Evolutionary conservation across 2,888 invertebrate species (phyloP).

Genomic region (Gymnosoma rotundatum): DNA sequence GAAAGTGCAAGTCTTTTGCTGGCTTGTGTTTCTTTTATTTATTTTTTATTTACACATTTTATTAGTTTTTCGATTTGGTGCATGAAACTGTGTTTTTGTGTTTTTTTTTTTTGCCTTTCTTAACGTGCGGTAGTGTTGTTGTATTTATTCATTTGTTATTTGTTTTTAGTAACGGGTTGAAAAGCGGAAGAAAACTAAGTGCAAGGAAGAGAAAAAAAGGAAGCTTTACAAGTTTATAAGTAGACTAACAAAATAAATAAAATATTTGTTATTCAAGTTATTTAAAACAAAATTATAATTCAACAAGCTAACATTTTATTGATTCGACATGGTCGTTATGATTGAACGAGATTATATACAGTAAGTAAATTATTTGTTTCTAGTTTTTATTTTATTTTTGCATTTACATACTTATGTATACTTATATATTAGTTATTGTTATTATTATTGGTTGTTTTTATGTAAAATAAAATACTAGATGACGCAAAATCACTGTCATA

Average conservation of each 20-base stretch:
- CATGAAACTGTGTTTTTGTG: slow-evolving; percentile 55
- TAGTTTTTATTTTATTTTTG: not conserved
- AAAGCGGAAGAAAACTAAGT: slow-evolving; percentile 62
- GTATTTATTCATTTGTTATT: slow-evolving; percentile 32
- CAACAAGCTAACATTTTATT: slow-evolving; percentile 20
- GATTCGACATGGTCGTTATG: slow-evolving; percentile 46
- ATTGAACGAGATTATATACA: slow-evolving; percentile 47
- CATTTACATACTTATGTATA: too few relatives aligned
- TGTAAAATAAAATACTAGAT: too few relatives aligned
- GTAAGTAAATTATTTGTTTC: slow-evolving; percentile 49
- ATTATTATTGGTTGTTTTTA: too few relatives aligned
- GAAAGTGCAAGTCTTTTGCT: slow-evolving; percentile 65
- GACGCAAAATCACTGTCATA: too few relatives aligned
- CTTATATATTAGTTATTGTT: too few relatives aligned
- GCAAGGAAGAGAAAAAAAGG: slow-evolving; percentile 46
- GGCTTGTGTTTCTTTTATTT: slow-evolving; percentile 15
- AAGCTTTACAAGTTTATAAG: slow-evolving; percentile 63
- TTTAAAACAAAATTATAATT: not conserved
- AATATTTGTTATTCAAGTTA: slow-evolving; percentile 21
- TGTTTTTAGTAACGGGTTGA: slow-evolving; percentile 38
- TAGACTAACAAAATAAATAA: slow-evolving; percentile 29
- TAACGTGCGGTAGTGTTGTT: slow-evolving; percentile 7
- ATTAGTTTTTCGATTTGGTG: slow-evolving; percentile 25
- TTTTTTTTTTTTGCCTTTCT: slow-evolving; percentile 12
- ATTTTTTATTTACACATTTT: slow-evolving; percentile 12